Evolutionary conservation across 2,113 vertebrate genomes (phyloP), one percentile per base, ranked within the genome.

Genomic region (Oenanthe melanoleuca): DNA sequence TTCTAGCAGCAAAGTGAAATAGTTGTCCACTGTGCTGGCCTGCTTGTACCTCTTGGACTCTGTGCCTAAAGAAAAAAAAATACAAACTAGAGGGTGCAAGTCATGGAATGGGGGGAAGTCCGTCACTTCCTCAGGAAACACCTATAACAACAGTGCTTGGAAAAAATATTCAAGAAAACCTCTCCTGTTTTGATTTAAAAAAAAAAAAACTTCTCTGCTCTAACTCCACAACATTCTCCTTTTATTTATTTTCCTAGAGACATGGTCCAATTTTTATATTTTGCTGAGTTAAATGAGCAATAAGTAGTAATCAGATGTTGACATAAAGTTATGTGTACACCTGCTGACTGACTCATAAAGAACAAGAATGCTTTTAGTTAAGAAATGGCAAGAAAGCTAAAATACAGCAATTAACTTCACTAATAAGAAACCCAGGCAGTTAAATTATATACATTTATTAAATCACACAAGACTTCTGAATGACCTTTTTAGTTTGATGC

Each of bases 41-140:
- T 92, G 59, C 34, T 88, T 24, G 17, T 28, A 60, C 86, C 64
- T 83, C 66, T 86, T 14, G 8, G 82, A 53, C n/a, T 81, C 69
- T 80, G 61, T 60, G 47, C 82, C 92, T 82, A 24, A 86, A 84
- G 15, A 11, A 53, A 72, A 74, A 89, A 63, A 88, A 92, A 33
- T 29, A 77, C 64, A 80, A 96, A 28, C 73, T 78, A n/a, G 25
- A 91, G 94, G 67, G 93, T 92, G 75, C 37, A 34, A 93, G 69
- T 90, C 82, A 56, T 70, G 63, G 49, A 44, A 40, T n/a, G 83
- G 47, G 74, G 70, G 52, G 49, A 91, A 92, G 87, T 91, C 59
- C 0, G 81, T 95, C 95, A 96, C 90, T 96, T 96, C 94, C 95
- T 97, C 93, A 97, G 96, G 96, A 97, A 97, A 96, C 96, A 97